Conservation (phyloP, 1,140 invertebrate species). For the Calliopsis andreniformis region DNA sequence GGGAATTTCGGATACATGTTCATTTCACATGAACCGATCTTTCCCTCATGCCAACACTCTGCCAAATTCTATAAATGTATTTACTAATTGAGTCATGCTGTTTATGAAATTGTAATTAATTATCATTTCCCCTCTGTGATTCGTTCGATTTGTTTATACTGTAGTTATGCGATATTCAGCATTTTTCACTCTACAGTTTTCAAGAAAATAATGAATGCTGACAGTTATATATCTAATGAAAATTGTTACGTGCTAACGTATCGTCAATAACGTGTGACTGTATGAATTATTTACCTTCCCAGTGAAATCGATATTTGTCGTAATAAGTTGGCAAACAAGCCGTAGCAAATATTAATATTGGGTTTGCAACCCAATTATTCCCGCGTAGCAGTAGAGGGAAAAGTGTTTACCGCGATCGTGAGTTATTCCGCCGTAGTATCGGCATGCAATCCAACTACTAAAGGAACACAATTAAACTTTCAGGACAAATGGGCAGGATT, state of each 20-base stretch:
- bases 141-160: too few species aligned
- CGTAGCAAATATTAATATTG: conserved; percentile 48
- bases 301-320: conserved; percentile 40
- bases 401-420: conserved; percentile 46
- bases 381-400: conserved; percentile 22
- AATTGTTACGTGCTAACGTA: background rate
- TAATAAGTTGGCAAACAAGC: conserved; percentile 32
- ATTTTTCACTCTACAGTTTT: too few species aligned
- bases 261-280: background rate
- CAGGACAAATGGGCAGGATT: conserved; percentile 45
- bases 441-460: conserved; percentile 36
- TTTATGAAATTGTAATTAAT: too few species aligned
- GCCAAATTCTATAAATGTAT: background rate
- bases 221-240: too few species aligned
- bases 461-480: conserved; percentile 58
- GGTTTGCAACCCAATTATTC: conserved; percentile 43
- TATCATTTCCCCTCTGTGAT: too few species aligned
- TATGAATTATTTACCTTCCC: conserved; percentile 10
- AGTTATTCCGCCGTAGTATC: conserved; percentile 51
- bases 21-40: background rate
- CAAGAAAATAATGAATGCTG: too few species aligned
- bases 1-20: conserved; percentile 1
- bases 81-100: too few species aligned
- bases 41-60: background rate
- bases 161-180: too few species aligned